A percentile compares a stretch with the other conserved stretches of the same genome.
Conservation (phyloP, 1,140 invertebrate species). For the Lepidurus packardi region DNA sequence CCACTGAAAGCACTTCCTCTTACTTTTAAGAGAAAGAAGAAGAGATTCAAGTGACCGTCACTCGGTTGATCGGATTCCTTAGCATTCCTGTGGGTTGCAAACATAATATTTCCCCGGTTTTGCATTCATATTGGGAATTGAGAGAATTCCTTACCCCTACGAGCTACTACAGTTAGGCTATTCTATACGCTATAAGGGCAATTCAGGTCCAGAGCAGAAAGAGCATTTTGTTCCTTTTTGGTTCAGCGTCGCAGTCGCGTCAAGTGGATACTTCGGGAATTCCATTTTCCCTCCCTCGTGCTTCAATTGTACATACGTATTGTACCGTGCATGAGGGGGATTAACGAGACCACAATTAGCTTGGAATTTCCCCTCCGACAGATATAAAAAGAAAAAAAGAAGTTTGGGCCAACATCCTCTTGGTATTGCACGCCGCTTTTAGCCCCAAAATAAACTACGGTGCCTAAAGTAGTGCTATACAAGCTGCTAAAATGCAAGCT, state of each 20-base stretch:
- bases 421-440: neutral
- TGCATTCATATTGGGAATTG: neutral
- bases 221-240: no score
- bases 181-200: no score
- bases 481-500: no score
- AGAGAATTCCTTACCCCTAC: no score
- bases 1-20: neutral
- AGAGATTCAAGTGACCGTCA: constrained; percentile 7
- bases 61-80: neutral
- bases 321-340: neutral
- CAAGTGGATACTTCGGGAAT: neutral
- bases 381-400: no score
- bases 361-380: neutral
- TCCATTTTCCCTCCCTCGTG: neutral
- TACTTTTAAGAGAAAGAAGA: neutral
- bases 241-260: no score
- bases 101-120: neutral
- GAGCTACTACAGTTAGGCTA: no score
- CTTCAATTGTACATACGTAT: neutral
- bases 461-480: neutral
- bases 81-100: neutral
- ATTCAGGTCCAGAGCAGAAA: no score
- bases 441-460: neutral
- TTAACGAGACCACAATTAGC: constrained; percentile 1
- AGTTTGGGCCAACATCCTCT: neutral